phyloP scores from a whole-genome alignment of 1,140 invertebrate species.

The Rhagoletis pomonella region DNA sequence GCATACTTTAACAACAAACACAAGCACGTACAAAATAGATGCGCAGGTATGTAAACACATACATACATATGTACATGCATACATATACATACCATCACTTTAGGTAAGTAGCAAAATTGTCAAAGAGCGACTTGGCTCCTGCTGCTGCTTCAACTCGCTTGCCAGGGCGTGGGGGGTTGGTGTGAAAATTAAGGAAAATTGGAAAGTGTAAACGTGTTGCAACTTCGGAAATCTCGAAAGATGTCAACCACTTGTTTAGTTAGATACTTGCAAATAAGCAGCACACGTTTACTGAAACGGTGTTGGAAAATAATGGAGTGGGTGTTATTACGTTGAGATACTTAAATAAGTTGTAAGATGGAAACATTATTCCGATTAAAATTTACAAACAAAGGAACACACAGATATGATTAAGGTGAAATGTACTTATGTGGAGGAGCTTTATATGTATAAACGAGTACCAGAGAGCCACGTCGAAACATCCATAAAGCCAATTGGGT shows the following conservation, averaged over 20 bases:
- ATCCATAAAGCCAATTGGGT: no score
- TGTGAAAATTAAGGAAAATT: conserved; percentile 28
- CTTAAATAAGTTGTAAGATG: not conserved
- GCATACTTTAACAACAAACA: conserved; percentile 2
- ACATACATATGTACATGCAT: not conserved
- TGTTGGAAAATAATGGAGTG: not conserved
- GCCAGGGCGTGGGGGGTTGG: not conserved
- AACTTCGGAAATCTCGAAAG: not conserved
- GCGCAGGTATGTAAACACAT: no score
- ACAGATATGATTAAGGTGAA: no score
- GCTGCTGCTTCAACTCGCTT: not conserved
- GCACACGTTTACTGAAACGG: not conserved
- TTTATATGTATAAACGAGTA: no score
- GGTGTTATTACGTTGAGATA: not conserved
- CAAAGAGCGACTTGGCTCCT: not conserved
- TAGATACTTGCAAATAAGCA: not conserved
- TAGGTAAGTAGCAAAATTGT: not conserved
- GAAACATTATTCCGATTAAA: not conserved
- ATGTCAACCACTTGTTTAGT: conserved; percentile 34
- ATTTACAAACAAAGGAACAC: not conserved
- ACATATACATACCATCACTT: not conserved
- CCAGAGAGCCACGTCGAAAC: no score
- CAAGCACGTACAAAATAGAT: not conserved
- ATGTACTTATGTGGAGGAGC: no score
- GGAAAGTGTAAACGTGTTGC: not conserved